These are phyloP conservation scores for Myrmecophaga tridactyla DNA, from an alignment of 2,113 vertebrate genomes.

Conservation along the genomic window DNA sequence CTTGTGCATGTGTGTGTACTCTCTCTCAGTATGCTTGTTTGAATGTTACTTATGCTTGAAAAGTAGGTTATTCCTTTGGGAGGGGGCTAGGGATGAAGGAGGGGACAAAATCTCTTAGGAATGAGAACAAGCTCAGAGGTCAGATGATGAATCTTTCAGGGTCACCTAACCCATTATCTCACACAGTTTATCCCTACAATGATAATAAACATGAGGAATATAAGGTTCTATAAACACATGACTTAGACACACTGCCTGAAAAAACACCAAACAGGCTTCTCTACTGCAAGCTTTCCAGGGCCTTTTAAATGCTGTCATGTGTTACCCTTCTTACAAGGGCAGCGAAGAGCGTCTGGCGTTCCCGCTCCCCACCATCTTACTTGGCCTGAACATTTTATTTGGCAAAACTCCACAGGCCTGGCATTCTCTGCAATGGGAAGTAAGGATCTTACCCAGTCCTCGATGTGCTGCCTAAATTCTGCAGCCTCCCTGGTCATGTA, in stretches of 20 bases:
- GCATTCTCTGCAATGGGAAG: background rate
- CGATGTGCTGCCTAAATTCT: background rate
- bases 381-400: background rate
- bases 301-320: background rate
- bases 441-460: background rate
- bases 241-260: background rate
- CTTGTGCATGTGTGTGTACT: background rate
- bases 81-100: background rate
- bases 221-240: background rate
- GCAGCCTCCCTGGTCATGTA: background rate
- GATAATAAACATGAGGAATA: background rate
- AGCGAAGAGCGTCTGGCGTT: background rate
- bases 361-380: background rate
- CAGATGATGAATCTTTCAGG: background rate
- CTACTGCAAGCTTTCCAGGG: background rate
- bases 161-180: background rate
- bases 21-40: background rate
- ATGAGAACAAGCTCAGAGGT: background rate
- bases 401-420: background rate
- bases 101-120: background rate
- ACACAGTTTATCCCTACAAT: background rate
- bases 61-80: background rate
- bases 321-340: background rate
- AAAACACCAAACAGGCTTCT: background rate
- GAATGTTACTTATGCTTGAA: background rate